These are phyloP conservation scores for Polypedilum pembai DNA, from an alignment of 1,140 invertebrate species.

Conservation along the genomic window DNA sequence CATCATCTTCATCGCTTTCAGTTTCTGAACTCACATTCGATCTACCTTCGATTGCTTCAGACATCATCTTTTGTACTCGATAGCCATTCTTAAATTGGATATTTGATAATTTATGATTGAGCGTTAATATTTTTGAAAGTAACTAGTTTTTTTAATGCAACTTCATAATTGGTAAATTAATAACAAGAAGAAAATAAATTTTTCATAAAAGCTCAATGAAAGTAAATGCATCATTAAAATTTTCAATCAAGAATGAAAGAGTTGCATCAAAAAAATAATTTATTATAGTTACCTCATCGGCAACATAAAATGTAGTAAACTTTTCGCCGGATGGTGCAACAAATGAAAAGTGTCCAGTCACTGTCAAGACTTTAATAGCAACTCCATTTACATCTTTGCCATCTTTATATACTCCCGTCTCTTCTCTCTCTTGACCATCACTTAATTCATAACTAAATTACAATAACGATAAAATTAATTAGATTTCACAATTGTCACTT, in stretches of 20 bases:
- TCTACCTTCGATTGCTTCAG: slow-evolving; percentile 1
- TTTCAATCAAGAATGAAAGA: too few relatives aligned
- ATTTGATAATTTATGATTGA: too few relatives aligned
- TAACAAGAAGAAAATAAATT: too few relatives aligned
- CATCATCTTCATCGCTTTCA: not conserved
- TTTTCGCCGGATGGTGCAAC: not conserved
- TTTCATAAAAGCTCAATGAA: too few relatives aligned
- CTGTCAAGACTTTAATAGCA: not conserved
- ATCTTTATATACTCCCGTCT: not conserved
- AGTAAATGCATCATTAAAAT: too few relatives aligned
- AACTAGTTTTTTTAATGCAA: too few relatives aligned
- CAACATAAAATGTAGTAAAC: not conserved
- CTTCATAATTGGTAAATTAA: too few relatives aligned
- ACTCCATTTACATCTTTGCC: not conserved
- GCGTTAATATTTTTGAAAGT: too few relatives aligned
- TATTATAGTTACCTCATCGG: not conserved
- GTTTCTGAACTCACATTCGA: not conserved
- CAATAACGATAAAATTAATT: not conserved
- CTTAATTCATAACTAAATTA: not conserved
- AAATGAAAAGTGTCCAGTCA: not conserved
- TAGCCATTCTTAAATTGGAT: not conserved
- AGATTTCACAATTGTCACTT: not conserved
- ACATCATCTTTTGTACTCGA: not conserved
- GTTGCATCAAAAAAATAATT: too few relatives aligned
- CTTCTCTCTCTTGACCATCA: not conserved